Evolutionary conservation across 2,888 invertebrate genomes (phyloP), one percentile per base, ranked within the genome.

Genomic region (Mythimna albipuncta): DNA sequence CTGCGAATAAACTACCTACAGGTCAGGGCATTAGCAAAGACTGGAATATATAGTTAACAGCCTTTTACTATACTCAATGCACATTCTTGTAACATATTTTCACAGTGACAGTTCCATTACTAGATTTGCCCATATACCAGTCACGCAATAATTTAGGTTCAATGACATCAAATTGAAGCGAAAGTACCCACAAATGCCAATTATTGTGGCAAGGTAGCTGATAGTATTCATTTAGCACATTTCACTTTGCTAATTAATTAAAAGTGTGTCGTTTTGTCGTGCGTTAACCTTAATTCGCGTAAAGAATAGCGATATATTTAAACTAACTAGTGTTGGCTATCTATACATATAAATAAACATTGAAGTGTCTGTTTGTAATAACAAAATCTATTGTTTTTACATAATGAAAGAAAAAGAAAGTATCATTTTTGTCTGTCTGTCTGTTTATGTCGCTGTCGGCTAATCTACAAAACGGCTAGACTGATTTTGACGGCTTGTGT

Each of bases 211-310:
- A 79, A 79, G 70, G 83, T 64, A 54, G 26, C 55, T 66, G 76
- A 70, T 72, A 77, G 70, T 62, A 58, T 67, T 21, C 35, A 19
- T 32, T 61, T 57, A 68, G 11, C 38, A 61, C 21, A 63, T 65
- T 78, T 74, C 16, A 64, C 54, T 69, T 52, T 21, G 47, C 26
- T 67, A 58, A 78, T 64, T 78, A 72, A n/a, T 64, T 74, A 72
- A 16, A 35, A 54, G 16, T 58, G 4, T 64, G 72, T 64, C 66
- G n/a, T 67, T 71, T 54, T 58, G 52, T 16, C 47, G 61, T 26
- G 9, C 71, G 52, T 71, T 81, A 35, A 64, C 79, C 72, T 68
- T 65, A 52, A 64, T 76, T 62, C 11, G 3, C 9, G 44, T 21
- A 50, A 77, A 70, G 64, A 71, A 32, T 61, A 13, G 32, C 62